Evolutionary conservation across 1,140 invertebrate genomes (phyloP).

Genomic region (Diabrotica undecimpunctata): DNA sequence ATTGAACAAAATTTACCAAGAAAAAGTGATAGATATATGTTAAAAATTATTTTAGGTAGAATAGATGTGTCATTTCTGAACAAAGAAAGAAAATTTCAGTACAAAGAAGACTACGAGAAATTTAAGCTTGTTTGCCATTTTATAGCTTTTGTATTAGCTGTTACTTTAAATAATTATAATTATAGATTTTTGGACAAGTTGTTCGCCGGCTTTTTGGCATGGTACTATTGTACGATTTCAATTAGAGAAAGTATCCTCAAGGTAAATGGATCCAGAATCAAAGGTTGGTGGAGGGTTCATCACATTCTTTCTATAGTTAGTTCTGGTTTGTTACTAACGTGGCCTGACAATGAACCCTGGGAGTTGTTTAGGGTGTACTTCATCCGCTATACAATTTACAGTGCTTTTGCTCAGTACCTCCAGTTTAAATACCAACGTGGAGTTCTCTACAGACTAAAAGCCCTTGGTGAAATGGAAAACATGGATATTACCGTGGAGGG

Average conservation of each 20-base stretch:
- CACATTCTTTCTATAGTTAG: slow-evolving; percentile 95
- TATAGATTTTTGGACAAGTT: slow-evolving; percentile 82
- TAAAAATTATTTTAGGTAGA: slow-evolving; percentile 76
- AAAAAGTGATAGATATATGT: slow-evolving; percentile 73
- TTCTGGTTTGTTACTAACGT: slow-evolving; percentile 88
- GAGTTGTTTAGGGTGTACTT: slow-evolving; percentile 85
- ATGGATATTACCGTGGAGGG: slow-evolving; percentile 99
- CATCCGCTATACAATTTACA: slow-evolving; percentile 87
- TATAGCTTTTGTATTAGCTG: slow-evolving; percentile 80
- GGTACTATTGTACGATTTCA: slow-evolving; percentile 98
- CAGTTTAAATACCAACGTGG: slow-evolving; percentile 91
- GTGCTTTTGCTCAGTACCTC: slow-evolving; percentile 54
- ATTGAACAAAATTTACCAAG: slow-evolving; percentile 82
- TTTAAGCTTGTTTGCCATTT: slow-evolving; percentile 92
- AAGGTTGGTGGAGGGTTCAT: slow-evolving; percentile 98
- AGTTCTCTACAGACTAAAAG: slow-evolving; percentile 87
- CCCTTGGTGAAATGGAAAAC: slow-evolving; percentile 88
- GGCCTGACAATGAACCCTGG: slow-evolving; percentile 91
- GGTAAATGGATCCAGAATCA: slow-evolving; percentile 82
- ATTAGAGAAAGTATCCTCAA: slow-evolving; percentile 96
- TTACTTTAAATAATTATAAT: slow-evolving; percentile 63
- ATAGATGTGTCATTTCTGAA: slow-evolving; percentile 94
- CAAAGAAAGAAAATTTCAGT: slow-evolving; percentile 87
- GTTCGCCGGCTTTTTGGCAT: slow-evolving; percentile 93
- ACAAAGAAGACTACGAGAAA: slow-evolving; percentile 97